phyloP scores from a whole-genome alignment of 2,888 invertebrate genomes.

The Heliconius aoede region DNA sequence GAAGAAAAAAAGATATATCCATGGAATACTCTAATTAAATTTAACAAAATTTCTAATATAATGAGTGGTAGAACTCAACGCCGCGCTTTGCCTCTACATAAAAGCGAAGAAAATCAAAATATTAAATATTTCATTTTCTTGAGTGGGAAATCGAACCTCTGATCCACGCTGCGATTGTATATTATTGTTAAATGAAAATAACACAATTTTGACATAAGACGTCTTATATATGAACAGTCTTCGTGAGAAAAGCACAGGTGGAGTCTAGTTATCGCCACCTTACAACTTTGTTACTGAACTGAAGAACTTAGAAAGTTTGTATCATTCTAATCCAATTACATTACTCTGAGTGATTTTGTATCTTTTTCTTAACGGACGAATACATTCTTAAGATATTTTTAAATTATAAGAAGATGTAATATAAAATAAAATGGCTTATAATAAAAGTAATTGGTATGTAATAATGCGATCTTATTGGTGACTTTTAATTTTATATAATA shows the following conservation, averaged over 20 bases:
- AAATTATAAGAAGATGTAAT: no score
- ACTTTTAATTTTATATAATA: background rate
- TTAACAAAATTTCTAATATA: no score
- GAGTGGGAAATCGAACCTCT: no score
- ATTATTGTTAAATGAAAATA: background rate
- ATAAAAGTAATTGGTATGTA: background rate
- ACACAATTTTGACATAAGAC: background rate
- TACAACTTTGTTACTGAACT: conserved; percentile 46
- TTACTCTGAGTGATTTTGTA: conserved; percentile 45
- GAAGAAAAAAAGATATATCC: no score
- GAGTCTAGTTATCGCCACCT: conserved; percentile 53
- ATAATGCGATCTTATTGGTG: background rate
- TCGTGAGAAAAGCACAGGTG: conserved; percentile 55
- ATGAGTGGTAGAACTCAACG: no score
- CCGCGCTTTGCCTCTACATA: no score
- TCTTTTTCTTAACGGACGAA: conserved; percentile 32
- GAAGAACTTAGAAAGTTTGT: conserved; percentile 48
- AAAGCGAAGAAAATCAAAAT: no score
- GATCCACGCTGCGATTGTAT: no score
- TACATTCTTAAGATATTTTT: background rate
- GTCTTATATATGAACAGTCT: conserved; percentile 24
- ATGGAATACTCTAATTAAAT: no score
- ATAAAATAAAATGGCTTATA: background rate
- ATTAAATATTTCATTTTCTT: no score
- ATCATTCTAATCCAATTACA: conserved; percentile 51